Conservation (phyloP, 2,888 invertebrate genomes). For the Pharmacophagus antenor region DNA sequence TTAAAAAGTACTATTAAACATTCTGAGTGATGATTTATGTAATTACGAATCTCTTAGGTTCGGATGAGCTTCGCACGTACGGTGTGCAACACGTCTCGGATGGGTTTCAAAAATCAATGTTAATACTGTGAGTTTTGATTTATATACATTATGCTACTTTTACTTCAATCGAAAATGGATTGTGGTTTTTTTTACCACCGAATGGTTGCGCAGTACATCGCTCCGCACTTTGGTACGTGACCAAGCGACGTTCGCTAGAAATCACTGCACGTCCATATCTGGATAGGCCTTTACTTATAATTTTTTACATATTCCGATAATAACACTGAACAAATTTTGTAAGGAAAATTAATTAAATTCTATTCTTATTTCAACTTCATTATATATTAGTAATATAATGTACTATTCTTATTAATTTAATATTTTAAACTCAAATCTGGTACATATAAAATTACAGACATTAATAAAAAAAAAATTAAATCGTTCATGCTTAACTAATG, state of each 20-base stretch:
- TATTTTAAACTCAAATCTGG: not conserved
- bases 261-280: slow-evolving; percentile 46
- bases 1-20: too few species aligned
- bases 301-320: not conserved
- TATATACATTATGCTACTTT: slow-evolving; percentile 39
- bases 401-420: not conserved
- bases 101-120: not conserved
- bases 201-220: slow-evolving; percentile 74
- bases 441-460: not conserved
- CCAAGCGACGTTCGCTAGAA: slow-evolving; percentile 56
- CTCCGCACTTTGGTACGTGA: slow-evolving; percentile 77
- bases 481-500: too few species aligned
- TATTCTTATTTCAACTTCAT: not conserved
- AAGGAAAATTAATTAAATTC: not conserved
- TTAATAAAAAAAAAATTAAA: too few species aligned
- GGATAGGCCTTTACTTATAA: slow-evolving; percentile 45
- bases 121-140: slow-evolving; percentile 22
- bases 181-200: slow-evolving; percentile 67
- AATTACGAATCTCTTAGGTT: too few species aligned
- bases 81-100: not conserved
- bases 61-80: too few species aligned
- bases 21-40: too few species aligned
- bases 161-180: slow-evolving; percentile 71
- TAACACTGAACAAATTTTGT: not conserved
- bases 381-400: not conserved